Percentiles rank a stretch among this genome's conserved stretches.
phyloP scores from a whole-genome alignment of 2,113 vertebrate species.

The Panthera leo region DNA sequence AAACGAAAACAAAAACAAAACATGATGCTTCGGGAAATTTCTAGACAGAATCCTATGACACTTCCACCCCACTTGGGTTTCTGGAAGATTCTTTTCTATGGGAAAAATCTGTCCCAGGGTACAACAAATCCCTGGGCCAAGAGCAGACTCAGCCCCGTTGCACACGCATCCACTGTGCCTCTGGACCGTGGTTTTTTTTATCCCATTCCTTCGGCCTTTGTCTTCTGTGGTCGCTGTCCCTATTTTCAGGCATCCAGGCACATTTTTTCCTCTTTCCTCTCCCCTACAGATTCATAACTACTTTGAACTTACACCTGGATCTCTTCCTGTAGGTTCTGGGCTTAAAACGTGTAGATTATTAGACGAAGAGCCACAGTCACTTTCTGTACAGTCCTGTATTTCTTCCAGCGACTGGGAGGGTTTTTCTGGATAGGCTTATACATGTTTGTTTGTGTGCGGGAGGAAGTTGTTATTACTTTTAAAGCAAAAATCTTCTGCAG shows the following conservation, averaged over 20 bases:
- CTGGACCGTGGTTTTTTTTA: not conserved
- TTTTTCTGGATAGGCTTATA: not conserved
- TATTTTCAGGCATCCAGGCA: not conserved
- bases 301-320: not conserved
- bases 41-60: not conserved
- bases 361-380: not conserved
- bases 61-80: not conserved
- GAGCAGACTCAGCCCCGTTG: not conserved
- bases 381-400: not conserved
- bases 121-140: not conserved
- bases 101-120: not conserved
- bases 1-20: not conserved
- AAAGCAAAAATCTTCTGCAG: constrained; percentile 51
- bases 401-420: not conserved
- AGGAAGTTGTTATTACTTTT: constrained; percentile 33
- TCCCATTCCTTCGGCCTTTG: not conserved
- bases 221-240: not conserved
- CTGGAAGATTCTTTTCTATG: not conserved
- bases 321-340: not conserved
- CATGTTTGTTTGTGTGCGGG: constrained; percentile 35
- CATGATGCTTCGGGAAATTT: not conserved
- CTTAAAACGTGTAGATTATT: not conserved
- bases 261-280: not conserved
- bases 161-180: rapidly evolving
- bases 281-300: not conserved